These are phyloP conservation scores for Lethrus apterus DNA, from an alignment of 1,140 invertebrate species.

Conservation along the genomic window DNA sequence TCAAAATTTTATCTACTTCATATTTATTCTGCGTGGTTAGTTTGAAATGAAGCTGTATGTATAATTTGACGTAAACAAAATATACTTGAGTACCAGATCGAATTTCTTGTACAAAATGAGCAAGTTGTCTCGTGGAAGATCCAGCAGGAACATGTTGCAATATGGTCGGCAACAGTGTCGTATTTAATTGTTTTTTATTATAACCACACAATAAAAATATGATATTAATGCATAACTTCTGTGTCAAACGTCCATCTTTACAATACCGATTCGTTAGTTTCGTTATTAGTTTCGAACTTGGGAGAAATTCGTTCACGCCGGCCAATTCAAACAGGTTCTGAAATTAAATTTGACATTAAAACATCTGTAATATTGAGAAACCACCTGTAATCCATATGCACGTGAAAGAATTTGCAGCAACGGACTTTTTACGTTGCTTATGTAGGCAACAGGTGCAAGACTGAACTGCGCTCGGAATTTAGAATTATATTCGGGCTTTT, in stretches of 20 bases:
- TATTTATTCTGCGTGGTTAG: no score
- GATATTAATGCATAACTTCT: conserved; percentile 50
- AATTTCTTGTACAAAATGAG: conserved; percentile 57
- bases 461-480: not conserved
- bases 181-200: conserved; percentile 57
- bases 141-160: conserved; percentile 65
- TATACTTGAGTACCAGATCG: conserved; percentile 14
- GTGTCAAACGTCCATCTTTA: not conserved
- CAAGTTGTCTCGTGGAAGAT: conserved; percentile 62
- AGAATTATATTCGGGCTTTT: not conserved
- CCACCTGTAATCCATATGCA: not conserved
- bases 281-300: not conserved
- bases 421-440: not conserved
- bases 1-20: no score
- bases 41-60: no score
- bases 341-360: not conserved
- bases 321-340: conserved; percentile 48
- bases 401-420: not conserved
- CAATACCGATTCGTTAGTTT: not conserved
- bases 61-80: no score
- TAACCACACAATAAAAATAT: conserved; percentile 48
- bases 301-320: conserved; percentile 6
- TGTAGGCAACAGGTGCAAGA: not conserved
- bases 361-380: not conserved
- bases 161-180: conserved; percentile 56